Conservation (phyloP, 1,140 invertebrate genomes). For the Ooceraea biroi region DNA sequence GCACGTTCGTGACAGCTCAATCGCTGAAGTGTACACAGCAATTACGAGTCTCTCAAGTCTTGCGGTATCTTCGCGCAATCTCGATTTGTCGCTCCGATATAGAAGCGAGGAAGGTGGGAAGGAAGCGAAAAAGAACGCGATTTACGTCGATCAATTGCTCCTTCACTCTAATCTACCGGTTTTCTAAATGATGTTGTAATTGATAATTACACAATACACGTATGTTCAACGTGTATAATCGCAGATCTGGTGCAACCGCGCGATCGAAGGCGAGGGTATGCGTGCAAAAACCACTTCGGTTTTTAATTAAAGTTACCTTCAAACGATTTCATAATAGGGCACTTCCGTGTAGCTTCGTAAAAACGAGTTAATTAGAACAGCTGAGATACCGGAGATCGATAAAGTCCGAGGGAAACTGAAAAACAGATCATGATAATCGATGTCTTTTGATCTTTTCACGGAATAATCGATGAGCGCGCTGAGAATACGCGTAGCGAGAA, state of each 20-base stretch:
- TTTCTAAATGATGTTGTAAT: constrained; percentile 19
- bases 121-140: not conserved
- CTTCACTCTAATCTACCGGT: not conserved
- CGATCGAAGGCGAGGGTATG: constrained; percentile 10
- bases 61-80: not conserved
- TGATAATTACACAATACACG: constrained; percentile 24
- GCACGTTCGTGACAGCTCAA: not conserved
- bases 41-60: not conserved
- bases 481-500: not conserved
- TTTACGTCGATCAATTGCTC: not conserved
- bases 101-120: not conserved
- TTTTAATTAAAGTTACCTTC: constrained; percentile 55
- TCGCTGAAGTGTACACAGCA: not conserved
- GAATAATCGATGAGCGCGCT: not conserved
- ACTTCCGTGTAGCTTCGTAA: constrained; percentile 40
- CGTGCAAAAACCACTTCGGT: constrained; percentile 2
- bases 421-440: not conserved
- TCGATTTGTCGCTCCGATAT: not conserved
- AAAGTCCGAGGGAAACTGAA: not conserved
- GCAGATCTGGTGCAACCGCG: not conserved
- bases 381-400: constrained; percentile 16
- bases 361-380: constrained; percentile 21
- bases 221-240: not conserved
- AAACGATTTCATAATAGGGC: constrained; percentile 28
- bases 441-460: not conserved